Evolutionary conservation across 2,797 vertebrate species (phyloP).

Genomic region (Phoebastria nigripes): DNA sequence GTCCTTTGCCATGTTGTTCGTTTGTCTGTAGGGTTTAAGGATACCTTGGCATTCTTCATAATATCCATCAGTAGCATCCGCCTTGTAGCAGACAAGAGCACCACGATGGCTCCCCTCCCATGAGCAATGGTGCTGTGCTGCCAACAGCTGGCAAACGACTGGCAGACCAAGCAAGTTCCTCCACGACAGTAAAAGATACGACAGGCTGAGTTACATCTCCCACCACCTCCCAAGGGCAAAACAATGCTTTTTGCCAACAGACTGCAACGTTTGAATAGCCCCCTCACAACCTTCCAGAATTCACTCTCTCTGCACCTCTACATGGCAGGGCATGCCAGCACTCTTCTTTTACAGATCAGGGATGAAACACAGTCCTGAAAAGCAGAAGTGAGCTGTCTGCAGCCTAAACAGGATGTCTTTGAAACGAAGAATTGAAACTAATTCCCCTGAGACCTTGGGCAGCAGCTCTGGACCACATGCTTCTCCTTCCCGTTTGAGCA

Average conservation of each 20-base stretch:
- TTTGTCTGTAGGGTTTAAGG: neutral
- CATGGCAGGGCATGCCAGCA: neutral
- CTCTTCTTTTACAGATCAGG: neutral
- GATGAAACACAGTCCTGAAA: neutral
- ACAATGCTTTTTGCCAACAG: neutral
- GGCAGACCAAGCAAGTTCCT: neutral
- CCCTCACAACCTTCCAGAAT: neutral
- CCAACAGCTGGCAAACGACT: neutral
- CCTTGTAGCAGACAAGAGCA: accelerated
- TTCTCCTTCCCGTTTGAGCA: neutral
- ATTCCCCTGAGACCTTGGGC: neutral
- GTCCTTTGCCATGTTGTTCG: neutral
- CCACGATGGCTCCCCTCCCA: accelerated
- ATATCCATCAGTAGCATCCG: neutral
- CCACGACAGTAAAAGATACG: accelerated
- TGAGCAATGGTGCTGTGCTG: neutral
- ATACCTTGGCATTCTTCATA: neutral
- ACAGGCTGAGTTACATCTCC: neutral
- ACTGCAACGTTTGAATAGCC: neutral
- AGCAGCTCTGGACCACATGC: neutral
- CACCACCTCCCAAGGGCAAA: neutral
- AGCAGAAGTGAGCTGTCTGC: neutral
- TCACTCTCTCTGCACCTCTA: neutral
- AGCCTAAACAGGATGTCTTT: neutral
- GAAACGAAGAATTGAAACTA: neutral